Evolutionary conservation across 2,888 invertebrate genomes (phyloP).

Genomic region (Catonia carolina): DNA sequence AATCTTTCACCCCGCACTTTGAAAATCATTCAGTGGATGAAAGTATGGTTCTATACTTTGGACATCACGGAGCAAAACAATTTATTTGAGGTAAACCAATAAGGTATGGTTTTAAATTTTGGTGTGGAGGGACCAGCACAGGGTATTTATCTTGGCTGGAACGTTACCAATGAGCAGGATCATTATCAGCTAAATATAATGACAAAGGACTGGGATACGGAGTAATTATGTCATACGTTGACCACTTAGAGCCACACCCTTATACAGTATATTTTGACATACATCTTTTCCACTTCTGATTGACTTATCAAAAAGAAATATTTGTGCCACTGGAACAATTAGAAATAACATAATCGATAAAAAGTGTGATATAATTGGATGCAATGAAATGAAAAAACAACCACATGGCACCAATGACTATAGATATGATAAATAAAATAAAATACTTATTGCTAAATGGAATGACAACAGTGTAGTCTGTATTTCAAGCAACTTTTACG

Average conservation of each 20-base stretch:
- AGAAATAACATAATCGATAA: not conserved
- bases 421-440: not conserved
- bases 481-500: not conserved
- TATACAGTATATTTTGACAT: conserved; percentile 2
- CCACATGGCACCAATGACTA: not conserved
- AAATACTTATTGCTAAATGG: not conserved
- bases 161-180: conserved; percentile 3
- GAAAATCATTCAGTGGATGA: conserved; percentile 7
- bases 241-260: not conserved
- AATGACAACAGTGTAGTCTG: conserved; percentile 4
- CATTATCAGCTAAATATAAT: not conserved
- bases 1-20: not conserved
- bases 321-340: conserved; percentile 3
- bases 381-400: not conserved
- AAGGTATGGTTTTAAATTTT: conserved; percentile 5
- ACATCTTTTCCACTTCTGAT: not conserved
- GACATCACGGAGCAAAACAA: conserved; percentile 7
- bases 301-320: not conserved
- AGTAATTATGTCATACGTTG: conserved; percentile 9
- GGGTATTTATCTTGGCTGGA: conserved; percentile 9
- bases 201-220: conserved; percentile 2
- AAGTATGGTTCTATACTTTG: conserved; percentile 9
- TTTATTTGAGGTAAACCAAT: conserved; percentile 1
- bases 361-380: not conserved
- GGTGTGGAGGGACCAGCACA: conserved; percentile 10